Percentiles rank a stretch among this genome's conserved stretches.
phyloP scores from a whole-genome alignment of 2,888 invertebrate genomes.

The Apoderus coryli region DNA sequence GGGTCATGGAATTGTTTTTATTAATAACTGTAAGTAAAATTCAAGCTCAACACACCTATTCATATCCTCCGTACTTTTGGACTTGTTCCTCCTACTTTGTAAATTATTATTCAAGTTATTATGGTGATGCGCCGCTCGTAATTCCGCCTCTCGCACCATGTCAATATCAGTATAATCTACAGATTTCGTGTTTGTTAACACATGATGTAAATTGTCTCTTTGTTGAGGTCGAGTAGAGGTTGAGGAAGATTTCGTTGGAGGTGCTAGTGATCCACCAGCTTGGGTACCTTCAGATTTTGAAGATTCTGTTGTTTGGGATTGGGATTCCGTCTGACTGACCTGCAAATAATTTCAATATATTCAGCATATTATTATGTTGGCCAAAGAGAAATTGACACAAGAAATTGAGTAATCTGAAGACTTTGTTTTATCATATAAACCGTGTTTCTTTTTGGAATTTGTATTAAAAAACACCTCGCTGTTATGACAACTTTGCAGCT shows the following conservation, averaged over 20 bases:
- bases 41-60: too few relatives aligned
- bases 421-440: too few relatives aligned
- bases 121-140: slow-evolving; percentile 46
- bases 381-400: too few relatives aligned
- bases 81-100: slow-evolving; percentile 50
- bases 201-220: slow-evolving; percentile 34
- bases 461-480: too few relatives aligned
- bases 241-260: slow-evolving; percentile 38
- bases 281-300: slow-evolving; percentile 70
- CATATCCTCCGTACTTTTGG: slow-evolving; percentile 87
- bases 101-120: slow-evolving; percentile 63
- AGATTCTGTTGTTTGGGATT: slow-evolving; percentile 35
- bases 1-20: too few relatives aligned
- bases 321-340: slow-evolving; percentile 32
- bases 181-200: slow-evolving; percentile 39
- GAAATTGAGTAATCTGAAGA: too few relatives aligned
- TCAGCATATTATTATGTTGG: not conserved
- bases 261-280: slow-evolving; percentile 58
- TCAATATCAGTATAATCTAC: slow-evolving; percentile 54
- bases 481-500: too few relatives aligned
- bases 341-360: slow-evolving; percentile 20
- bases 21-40: too few relatives aligned
- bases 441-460: too few relatives aligned
- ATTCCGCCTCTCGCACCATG: slow-evolving; percentile 58
- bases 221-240: slow-evolving; percentile 38